A percentile compares a stretch with the other conserved stretches of the same genome.
These are phyloP conservation scores for Chionomys nivalis DNA, from an alignment of 2,113 vertebrate species.

Conservation along the genomic window DNA sequence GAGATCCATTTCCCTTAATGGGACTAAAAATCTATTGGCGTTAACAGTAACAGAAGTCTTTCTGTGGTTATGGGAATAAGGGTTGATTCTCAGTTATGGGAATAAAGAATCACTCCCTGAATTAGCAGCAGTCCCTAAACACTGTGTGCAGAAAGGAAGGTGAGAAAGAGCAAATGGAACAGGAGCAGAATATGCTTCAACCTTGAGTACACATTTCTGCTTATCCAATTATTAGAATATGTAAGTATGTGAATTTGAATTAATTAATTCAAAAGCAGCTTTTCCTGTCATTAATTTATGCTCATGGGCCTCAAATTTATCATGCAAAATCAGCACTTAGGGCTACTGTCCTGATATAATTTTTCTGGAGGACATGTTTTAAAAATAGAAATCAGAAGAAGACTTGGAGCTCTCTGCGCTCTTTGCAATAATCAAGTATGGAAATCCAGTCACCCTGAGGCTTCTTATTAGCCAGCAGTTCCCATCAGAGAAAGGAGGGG, in stretches of 20 bases:
- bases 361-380: not conserved
- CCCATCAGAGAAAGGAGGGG: not conserved
- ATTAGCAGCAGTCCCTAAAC: not conserved
- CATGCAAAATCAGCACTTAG: not conserved
- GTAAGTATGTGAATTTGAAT: slow-evolving; percentile 34
- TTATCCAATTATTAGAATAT: slow-evolving; percentile 38
- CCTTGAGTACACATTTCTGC: slow-evolving; percentile 3
- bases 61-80: slow-evolving; percentile 66
- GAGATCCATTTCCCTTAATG: slow-evolving; percentile 70
- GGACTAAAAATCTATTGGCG: slow-evolving; percentile 63
- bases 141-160: not conserved
- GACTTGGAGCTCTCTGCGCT: not conserved
- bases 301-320: not conserved
- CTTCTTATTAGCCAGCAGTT: not conserved
- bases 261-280: slow-evolving; percentile 47
- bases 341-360: not conserved
- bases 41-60: slow-evolving; percentile 67
- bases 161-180: not conserved
- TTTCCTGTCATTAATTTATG: slow-evolving; percentile 31
- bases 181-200: not conserved
- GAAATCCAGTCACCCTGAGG: not conserved
- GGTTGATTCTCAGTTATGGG: slow-evolving; percentile 53
- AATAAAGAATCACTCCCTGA: slow-evolving; percentile 13
- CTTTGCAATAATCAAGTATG: not conserved
- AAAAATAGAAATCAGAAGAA: slow-evolving; percentile 22